Conservation (phyloP, 2,113 vertebrate species). For the Odontesthes bonariensis region DNA sequence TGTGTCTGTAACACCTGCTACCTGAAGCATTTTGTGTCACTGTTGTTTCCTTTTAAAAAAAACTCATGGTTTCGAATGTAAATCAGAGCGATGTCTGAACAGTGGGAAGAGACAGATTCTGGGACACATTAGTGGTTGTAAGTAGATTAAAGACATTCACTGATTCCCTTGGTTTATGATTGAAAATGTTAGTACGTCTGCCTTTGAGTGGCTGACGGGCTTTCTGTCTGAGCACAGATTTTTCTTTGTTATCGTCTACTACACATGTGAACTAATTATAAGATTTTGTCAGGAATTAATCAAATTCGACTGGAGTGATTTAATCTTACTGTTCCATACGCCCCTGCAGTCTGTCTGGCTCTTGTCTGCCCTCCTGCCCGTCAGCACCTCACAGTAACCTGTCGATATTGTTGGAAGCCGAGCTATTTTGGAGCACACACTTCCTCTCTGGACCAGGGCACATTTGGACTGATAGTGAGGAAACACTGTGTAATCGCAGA, state of each 20-base stretch:
- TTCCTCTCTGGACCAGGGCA: not conserved
- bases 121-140: not conserved
- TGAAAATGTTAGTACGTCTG: too few relatives aligned
- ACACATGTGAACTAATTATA: not conserved
- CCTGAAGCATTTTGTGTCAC: too few relatives aligned
- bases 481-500: not conserved
- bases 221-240: not conserved
- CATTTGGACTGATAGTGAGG: not conserved
- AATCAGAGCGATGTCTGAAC: too few relatives aligned
- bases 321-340: not conserved
- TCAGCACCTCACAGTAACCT: not conserved
- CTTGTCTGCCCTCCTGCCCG: slow-evolving; percentile 7
- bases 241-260: slow-evolving; percentile 12
- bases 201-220: not conserved
- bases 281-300: slow-evolving; percentile 16
- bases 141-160: not conserved
- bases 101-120: not conserved
- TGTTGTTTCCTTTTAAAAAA: too few relatives aligned
- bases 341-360: slow-evolving; percentile 9
- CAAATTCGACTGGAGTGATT: slow-evolving; percentile 27
- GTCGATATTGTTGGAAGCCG: slow-evolving; percentile 22
- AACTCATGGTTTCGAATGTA: too few relatives aligned
- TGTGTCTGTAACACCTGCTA: too few relatives aligned
- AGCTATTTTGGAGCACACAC: slow-evolving; percentile 26
- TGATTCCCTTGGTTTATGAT: too few relatives aligned